phyloP scores from a whole-genome alignment of 2,888 invertebrate species.

The Lissonota sp. region DNA sequence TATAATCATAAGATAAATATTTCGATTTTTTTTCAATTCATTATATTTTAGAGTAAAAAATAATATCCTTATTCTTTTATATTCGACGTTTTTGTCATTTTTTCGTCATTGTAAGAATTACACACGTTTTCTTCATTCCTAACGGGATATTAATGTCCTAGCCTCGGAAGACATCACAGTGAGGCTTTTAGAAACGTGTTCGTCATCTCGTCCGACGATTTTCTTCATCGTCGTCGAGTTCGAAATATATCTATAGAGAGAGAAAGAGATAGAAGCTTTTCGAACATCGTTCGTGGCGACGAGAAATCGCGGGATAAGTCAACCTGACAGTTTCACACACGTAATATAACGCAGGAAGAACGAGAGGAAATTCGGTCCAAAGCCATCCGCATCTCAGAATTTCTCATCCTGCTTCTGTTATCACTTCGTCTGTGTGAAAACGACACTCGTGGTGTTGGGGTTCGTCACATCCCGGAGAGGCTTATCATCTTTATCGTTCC shows the following conservation, averaged over 20 bases:
- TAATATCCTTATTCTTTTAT: too few species aligned
- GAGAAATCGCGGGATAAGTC: conserved; percentile 40
- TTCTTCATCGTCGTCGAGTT: conserved; percentile 2
- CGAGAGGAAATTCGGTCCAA: conserved; percentile 29
- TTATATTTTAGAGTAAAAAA: too few species aligned
- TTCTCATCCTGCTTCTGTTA: not conserved
- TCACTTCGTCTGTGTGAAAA: not conserved
- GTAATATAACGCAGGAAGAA: conserved; percentile 5
- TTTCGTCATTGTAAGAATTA: not conserved
- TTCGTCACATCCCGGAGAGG: conserved; percentile 1
- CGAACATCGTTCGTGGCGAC: conserved; percentile 9
- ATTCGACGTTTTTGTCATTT: too few species aligned
- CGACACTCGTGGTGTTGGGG: not conserved
- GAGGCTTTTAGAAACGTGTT: conserved; percentile 5
- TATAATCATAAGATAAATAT: too few species aligned
- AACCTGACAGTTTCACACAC: conserved; percentile 30
- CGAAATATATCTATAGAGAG: conserved; percentile 6
- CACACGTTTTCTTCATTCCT: not conserved
- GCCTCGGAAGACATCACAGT: not conserved
- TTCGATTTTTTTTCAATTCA: too few species aligned
- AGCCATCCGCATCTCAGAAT: conserved; percentile 23
- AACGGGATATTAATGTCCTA: conserved; percentile 15
- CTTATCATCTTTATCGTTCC: not conserved
- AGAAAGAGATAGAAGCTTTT: conserved; percentile 8
- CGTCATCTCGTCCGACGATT: conserved; percentile 2